A percentile compares a stretch with the other conserved stretches of the same genome.
These are phyloP conservation scores for Echeneis naucrates DNA, from an alignment of 2,797 vertebrate species.

Conservation along the genomic window DNA sequence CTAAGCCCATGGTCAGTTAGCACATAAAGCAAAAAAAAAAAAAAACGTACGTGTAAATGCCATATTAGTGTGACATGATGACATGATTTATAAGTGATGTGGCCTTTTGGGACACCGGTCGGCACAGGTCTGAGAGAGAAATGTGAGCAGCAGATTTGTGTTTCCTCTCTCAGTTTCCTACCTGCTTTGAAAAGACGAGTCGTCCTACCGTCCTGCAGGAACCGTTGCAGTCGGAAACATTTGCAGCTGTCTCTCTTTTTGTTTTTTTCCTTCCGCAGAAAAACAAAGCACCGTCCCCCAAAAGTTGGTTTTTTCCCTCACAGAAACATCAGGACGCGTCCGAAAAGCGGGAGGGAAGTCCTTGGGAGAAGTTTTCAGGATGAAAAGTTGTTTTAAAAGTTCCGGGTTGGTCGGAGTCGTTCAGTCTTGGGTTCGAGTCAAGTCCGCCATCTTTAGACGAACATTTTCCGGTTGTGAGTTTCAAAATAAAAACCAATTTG, in stretches of 20 bases:
- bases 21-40: background rate
- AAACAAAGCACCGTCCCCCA: background rate
- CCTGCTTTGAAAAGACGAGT: constrained; percentile 76
- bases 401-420: constrained; percentile 83
- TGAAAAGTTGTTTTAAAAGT: constrained; percentile 75
- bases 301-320: background rate
- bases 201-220: constrained; percentile 67
- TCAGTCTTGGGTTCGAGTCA: constrained; percentile 28
- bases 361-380: constrained; percentile 35
- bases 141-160: constrained; percentile 19
- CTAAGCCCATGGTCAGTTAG: background rate
- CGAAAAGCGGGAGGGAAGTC: constrained; percentile 28
- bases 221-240: constrained; percentile 62
- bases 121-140: background rate
- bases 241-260: constrained; percentile 10
- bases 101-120: background rate
- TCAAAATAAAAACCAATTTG: constrained; percentile 41
- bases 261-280: background rate
- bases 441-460: accelerated
- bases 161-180: constrained; percentile 58
- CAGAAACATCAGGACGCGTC: background rate
- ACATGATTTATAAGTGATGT: background rate
- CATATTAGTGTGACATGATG: background rate
- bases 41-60: background rate
- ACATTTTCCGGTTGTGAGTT: constrained; percentile 9